Percentiles rank a stretch among this genome's conserved stretches.
Evolutionary conservation across 2,113 vertebrate species (phyloP).

Genomic region (Aptenodytes patagonicus): DNA sequence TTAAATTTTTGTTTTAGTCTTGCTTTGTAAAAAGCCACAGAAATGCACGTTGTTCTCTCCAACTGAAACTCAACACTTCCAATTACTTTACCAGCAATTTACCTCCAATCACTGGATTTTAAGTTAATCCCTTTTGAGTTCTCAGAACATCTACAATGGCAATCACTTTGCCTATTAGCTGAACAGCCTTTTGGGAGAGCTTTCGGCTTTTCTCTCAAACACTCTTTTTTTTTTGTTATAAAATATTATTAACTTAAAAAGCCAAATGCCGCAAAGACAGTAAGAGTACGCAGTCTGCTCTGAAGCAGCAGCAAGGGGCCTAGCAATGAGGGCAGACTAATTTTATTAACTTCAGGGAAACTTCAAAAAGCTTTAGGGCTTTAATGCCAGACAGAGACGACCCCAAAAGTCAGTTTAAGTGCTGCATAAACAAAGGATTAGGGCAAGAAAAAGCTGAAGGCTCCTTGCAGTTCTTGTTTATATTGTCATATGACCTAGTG

Average conservation of each 20-base stretch:
- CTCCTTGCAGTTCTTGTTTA: slow-evolving; percentile 69
- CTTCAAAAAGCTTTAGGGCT: slow-evolving; percentile 78
- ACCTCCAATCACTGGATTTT: slow-evolving; percentile 16
- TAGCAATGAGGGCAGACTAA: slow-evolving; percentile 70
- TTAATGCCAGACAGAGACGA: slow-evolving; percentile 74
- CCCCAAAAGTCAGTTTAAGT: slow-evolving; percentile 75
- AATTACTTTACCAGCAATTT: slow-evolving; percentile 46
- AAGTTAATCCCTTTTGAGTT: slow-evolving; percentile 37
- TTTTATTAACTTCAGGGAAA: slow-evolving; percentile 79
- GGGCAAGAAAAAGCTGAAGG: slow-evolving; percentile 66
- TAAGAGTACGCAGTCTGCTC: slow-evolving; percentile 35
- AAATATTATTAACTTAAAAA: slow-evolving; percentile 68
- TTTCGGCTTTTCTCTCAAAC: slow-evolving; percentile 7
- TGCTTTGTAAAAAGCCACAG: not conserved
- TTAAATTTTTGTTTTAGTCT: not conserved
- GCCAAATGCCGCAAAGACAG: slow-evolving; percentile 49
- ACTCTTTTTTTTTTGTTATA: slow-evolving; percentile 1
- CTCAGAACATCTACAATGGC: slow-evolving; percentile 31
- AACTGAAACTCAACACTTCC: slow-evolving; percentile 23
- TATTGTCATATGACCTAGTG: slow-evolving; percentile 66
- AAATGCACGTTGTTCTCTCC: not conserved
- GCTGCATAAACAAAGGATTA: slow-evolving; percentile 76
- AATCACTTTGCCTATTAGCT: slow-evolving; percentile 41
- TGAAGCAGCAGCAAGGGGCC: slow-evolving; percentile 63
- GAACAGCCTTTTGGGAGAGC: slow-evolving; percentile 35